These are phyloP conservation scores for Acyrthosiphon pisum DNA, from an alignment of 1,140 invertebrate genomes.

Conservation along the genomic window DNA sequence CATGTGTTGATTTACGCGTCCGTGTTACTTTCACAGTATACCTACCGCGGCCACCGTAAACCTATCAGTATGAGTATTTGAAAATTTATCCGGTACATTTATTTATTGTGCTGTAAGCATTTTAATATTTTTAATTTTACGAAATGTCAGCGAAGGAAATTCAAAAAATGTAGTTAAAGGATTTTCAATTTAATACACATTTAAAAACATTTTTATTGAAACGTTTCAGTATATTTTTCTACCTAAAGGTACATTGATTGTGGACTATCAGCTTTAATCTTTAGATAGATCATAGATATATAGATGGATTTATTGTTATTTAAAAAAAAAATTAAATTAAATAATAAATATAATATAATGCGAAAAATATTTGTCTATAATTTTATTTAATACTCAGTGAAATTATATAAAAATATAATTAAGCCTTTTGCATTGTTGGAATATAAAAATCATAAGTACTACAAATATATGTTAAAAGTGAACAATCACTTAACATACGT, in stretches of 20 bases:
- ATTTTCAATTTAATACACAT: background rate
- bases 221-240: background rate
- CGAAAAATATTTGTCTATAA: too few species aligned
- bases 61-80: background rate
- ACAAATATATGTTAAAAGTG: too few species aligned
- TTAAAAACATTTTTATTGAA: background rate
- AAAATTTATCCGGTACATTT: background rate
- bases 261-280: background rate
- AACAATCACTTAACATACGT: too few species aligned
- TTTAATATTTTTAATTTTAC: background rate
- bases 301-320: too few species aligned
- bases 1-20: background rate
- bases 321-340: background rate
- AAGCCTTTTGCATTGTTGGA: too few species aligned
- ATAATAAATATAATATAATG: too few species aligned
- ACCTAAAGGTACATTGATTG: background rate
- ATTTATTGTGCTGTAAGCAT: background rate
- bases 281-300: background rate
- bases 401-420: background rate
- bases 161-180: background rate
- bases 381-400: too few species aligned
- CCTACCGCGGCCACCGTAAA: too few species aligned
- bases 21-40: background rate
- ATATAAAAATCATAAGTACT: too few species aligned
- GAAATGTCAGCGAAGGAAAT: background rate